Percentiles rank a stretch among this genome's conserved stretches.
Evolutionary conservation across 2,113 vertebrate species (phyloP).

Genomic region (Pipa parva): DNA sequence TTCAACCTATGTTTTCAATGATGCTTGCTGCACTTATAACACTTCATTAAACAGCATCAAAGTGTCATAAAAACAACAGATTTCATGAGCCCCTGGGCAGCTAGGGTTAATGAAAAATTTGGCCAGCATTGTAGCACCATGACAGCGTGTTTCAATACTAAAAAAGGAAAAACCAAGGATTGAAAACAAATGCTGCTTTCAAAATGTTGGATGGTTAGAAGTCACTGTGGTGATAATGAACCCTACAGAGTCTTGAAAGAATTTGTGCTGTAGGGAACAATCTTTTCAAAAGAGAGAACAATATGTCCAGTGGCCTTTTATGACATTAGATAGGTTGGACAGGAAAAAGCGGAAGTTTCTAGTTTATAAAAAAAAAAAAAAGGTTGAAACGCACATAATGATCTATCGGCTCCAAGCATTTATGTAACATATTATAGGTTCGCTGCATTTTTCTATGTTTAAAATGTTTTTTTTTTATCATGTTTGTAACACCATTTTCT

Average conservation of each 20-base stretch:
- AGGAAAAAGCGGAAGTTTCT: constrained; percentile 22
- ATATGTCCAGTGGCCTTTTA: constrained; percentile 38
- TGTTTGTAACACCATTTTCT: no score
- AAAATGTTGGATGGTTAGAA: constrained; percentile 28
- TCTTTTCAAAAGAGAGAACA: constrained; percentile 37
- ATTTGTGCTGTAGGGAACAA: constrained; percentile 39
- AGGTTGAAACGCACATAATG: no score
- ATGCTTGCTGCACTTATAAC: constrained; percentile 19
- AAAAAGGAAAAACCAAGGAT: constrained; percentile 22
- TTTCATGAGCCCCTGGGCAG: constrained; percentile 21
- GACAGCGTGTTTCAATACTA: background rate
- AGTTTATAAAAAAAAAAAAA: background rate
- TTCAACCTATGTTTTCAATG: constrained; percentile 27
- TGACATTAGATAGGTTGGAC: constrained; percentile 23
- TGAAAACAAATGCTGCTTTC: constrained; percentile 32
- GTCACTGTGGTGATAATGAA: constrained; percentile 41
- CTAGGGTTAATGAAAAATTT: constrained; percentile 4
- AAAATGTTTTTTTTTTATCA: no score
- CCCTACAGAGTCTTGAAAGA: constrained; percentile 34
- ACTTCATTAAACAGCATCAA: constrained; percentile 27
- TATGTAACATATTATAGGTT: no score
- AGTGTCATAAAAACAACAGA: constrained; percentile 29
- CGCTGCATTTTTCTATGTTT: no score
- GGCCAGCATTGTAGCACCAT: constrained; percentile 11
- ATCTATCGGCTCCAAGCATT: no score